Conservation (phyloP, 2,797 vertebrate species). For the Rhynchonycteris naso region DNA sequence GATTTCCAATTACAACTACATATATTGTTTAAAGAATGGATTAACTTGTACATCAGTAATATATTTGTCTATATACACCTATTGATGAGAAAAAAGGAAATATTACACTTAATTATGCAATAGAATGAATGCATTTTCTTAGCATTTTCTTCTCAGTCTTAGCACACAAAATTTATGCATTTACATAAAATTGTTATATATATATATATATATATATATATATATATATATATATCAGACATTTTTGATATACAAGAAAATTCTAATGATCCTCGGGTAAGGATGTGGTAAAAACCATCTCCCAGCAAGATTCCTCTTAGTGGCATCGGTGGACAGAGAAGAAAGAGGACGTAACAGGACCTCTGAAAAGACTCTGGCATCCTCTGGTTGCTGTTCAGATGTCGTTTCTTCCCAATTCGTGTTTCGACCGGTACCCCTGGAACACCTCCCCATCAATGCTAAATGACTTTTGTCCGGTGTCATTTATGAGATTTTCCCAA, state of each 20-base stretch:
- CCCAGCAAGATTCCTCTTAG: neutral
- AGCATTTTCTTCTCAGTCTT: neutral
- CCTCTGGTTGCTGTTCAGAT: neutral
- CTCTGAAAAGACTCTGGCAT: neutral
- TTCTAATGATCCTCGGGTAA: neutral
- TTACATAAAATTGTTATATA: conserved; percentile 31
- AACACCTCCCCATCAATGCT: neutral
- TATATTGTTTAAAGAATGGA: neutral
- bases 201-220: neutral
- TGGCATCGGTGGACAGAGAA: neutral
- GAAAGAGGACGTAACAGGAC: accelerated
- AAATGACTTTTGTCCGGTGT: neutral
- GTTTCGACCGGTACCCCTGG: neutral
- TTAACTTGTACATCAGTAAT: neutral
- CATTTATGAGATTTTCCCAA: conserved; percentile 5
- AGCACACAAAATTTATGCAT: conserved; percentile 7
- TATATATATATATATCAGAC: neutral
- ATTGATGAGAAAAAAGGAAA: neutral
- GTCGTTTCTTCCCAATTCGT: neutral
- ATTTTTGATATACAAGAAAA: neutral
- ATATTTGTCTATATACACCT: neutral
- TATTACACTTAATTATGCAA: neutral
- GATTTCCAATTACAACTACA: neutral
- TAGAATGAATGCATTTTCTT: neutral
- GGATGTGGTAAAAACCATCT: neutral